Evolutionary conservation across 2,888 invertebrate species (phyloP), one percentile per base, ranked within the genome.

Genomic region (Phyllotreta striolata): DNA sequence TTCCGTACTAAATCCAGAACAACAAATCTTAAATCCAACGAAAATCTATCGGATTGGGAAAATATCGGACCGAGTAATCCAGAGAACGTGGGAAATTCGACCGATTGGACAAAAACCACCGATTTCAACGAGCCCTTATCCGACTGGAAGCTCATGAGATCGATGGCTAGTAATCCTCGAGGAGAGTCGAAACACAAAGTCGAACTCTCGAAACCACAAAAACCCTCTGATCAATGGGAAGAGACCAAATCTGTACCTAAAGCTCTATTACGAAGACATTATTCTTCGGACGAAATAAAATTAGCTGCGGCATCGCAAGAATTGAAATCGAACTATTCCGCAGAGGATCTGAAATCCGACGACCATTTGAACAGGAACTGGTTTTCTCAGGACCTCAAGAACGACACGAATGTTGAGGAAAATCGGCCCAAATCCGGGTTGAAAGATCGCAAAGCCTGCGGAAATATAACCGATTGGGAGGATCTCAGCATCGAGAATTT

Each of bases 401-500:
- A 13, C 44, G 37, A 10, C 12, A 14, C 38, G 24, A 37, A 57
- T 46, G 3, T 47, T 34, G 51, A 63, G 56, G 43, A 49, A 35
- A 40, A 37, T 13, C 47, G 38, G 1, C 51, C 41, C 5, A 47
- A 43, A 35, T 55, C 47, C 52, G 61, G 77, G 59, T 70, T 73
- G 6, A 74, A 78, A 51, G 75, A 73, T 38, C 75, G 76, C 3
- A 79, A 77, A 58, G 39, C 60, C 8, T 44, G 44, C n/a, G 56
- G 55, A 8, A 67, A 62, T 51, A 68, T 70, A 6, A 74, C 74
- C 1, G 74, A 72, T 14, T 79, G 79, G 76, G 78, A 79, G 35
- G 78, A 80, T 64, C 68, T 78, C 6, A 77, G 76, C 35, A 70
- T 75, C 1, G 82, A 82, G 46, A 79, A 82, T 56, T 79, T 75